These are phyloP conservation scores for Thalassoma bifasciatum DNA, from an alignment of 2,113 vertebrate species.

Conservation along the genomic window DNA sequence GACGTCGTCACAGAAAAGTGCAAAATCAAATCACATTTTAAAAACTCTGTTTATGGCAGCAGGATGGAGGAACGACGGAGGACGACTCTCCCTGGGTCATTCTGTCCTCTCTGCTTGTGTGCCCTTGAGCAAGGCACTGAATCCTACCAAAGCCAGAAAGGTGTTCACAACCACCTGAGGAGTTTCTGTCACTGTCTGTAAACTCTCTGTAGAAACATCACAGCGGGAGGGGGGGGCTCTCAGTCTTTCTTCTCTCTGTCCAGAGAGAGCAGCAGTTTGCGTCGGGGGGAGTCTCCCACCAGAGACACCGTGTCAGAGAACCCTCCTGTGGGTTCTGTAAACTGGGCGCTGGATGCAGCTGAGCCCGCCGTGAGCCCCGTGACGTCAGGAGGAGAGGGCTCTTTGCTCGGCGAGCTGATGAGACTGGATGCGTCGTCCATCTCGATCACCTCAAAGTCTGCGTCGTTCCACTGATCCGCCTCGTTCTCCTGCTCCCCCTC, in stretches of 20 bases:
- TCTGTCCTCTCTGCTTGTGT: conserved; percentile 3
- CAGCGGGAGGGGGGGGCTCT: conserved; percentile 2
- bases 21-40: not conserved
- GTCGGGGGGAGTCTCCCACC: conserved; percentile 63
- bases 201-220: not conserved
- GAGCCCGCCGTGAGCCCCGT: not conserved
- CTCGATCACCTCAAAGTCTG: conserved; percentile 91
- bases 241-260: conserved; percentile 85
- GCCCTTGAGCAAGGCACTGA: conserved; percentile 62
- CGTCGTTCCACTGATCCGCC: conserved; percentile 86
- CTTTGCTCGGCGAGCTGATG: conserved; percentile 68
- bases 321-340: not conserved
- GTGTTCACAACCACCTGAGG: too few species aligned
- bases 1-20: not conserved
- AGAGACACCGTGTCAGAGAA: conserved; percentile 23
- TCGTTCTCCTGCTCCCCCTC: conserved; percentile 74
- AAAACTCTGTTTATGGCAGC: not conserved
- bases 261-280: conserved; percentile 61
- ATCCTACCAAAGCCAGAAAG: not conserved
- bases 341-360: not conserved
- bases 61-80: not conserved
- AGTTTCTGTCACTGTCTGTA: too few species aligned
- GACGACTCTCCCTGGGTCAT: not conserved
- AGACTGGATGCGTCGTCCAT: conserved; percentile 84
- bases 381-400: conserved; percentile 5